Conservation (phyloP, 2,888 invertebrate genomes). For the Xestoiulus laeticollis region DNA sequence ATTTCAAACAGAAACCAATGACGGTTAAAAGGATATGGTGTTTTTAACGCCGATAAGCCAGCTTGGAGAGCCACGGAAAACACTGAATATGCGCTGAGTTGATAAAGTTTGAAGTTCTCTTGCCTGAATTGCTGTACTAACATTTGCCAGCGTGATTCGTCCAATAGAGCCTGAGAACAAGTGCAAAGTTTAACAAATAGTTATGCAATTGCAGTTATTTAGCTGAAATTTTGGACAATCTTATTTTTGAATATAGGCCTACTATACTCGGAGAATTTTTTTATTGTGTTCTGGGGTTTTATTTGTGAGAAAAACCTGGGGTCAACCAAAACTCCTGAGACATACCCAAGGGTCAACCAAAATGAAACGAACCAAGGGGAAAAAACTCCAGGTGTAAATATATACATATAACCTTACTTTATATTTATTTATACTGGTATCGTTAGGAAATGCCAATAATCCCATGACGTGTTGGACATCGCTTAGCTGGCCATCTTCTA, state of each 20-base stretch:
- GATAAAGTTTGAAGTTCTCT: conserved; percentile 94
- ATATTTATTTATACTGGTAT: conserved; percentile 70
- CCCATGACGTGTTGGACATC: conserved; percentile 96
- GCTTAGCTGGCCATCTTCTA: conserved; percentile 84
- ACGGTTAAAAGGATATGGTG: conserved; percentile 69
- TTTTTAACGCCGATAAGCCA: conserved; percentile 94
- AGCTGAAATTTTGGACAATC: too few relatives aligned
- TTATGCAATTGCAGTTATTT: too few relatives aligned
- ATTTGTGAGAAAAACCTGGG: too few relatives aligned
- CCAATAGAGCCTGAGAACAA: conserved; percentile 66
- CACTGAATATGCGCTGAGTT: conserved; percentile 88
- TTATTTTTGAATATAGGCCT: too few relatives aligned
- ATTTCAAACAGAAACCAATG: background rate
- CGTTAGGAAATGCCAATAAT: conserved; percentile 88
- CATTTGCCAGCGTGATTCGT: conserved; percentile 80
- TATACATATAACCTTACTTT: conserved; percentile 56
- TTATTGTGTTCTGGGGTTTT: too few relatives aligned
- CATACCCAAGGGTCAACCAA: too few relatives aligned
- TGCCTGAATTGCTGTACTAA: conserved; percentile 89
- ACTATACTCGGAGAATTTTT: too few relatives aligned
- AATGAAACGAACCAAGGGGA: too few relatives aligned
- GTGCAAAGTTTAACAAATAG: background rate
- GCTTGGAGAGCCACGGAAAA: conserved; percentile 92
- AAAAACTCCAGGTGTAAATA: too few relatives aligned
- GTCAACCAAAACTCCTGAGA: too few relatives aligned